A percentile compares a stretch with the other conserved stretches of the same genome.
phyloP scores from a whole-genome alignment of 2,797 vertebrate genomes.

The Eulemur mongoz region DNA sequence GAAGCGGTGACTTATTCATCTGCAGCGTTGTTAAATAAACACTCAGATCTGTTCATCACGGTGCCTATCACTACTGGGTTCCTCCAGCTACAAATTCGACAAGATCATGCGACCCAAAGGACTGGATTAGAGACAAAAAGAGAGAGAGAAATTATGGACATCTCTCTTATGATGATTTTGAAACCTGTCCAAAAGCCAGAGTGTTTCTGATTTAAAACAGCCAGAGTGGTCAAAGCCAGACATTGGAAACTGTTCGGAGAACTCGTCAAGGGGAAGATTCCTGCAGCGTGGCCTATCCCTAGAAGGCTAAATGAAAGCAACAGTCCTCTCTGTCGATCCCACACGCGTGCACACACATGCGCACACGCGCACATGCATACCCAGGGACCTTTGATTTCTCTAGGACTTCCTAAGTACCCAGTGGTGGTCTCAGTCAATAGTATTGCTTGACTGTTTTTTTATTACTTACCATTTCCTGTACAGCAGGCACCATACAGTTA shows the following conservation, averaged over 20 bases:
- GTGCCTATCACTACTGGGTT: slow-evolving; percentile 64
- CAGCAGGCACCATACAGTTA: background rate
- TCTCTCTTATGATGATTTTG: slow-evolving; percentile 59
- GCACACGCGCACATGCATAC: no score
- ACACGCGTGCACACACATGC: rapidly evolving
- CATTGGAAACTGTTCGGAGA: slow-evolving; percentile 39
- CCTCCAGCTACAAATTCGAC: slow-evolving; percentile 68
- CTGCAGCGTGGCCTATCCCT: background rate
- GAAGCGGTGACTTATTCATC: slow-evolving; percentile 72
- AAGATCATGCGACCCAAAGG: slow-evolving; percentile 34
- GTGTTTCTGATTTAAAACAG: slow-evolving; percentile 59
- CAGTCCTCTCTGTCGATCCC: background rate
- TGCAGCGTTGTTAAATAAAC: slow-evolving; percentile 70
- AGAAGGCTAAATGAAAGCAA: slow-evolving; percentile 48
- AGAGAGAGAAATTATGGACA: background rate
- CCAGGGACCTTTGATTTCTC: background rate
- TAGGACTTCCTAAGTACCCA: background rate
- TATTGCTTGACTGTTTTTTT: slow-evolving; percentile 39
- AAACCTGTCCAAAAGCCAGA: slow-evolving; percentile 52
- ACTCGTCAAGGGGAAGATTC: background rate
- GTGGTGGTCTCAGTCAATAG: background rate
- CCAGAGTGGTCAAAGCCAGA: slow-evolving; percentile 19
- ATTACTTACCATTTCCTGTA: slow-evolving; percentile 30
- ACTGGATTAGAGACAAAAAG: background rate
- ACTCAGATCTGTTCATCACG: slow-evolving; percentile 65